Conservation (phyloP, 1,140 invertebrate genomes). For the Drosophila nebulosa region DNA sequence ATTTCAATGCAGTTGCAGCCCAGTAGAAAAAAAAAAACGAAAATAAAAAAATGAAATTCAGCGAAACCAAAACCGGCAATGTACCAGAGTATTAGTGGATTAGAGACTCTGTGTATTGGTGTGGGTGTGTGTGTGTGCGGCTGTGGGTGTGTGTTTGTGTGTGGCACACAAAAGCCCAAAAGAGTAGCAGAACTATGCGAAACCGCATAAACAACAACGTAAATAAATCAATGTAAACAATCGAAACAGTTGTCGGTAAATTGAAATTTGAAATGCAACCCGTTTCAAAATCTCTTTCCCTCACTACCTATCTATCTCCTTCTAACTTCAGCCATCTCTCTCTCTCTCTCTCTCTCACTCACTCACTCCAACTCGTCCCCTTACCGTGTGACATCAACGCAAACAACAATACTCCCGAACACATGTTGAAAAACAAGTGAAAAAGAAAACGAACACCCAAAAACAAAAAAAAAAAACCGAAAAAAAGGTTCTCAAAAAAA, state of each 20-base stretch:
- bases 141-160: neutral
- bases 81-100: slow-evolving; percentile 69
- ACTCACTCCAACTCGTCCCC: slow-evolving; percentile 3
- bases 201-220: slow-evolving; percentile 61
- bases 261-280: slow-evolving; percentile 75
- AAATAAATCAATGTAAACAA: slow-evolving; percentile 79
- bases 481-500: neutral
- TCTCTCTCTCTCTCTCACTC: neutral
- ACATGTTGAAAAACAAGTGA: slow-evolving; percentile 26
- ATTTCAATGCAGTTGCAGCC: slow-evolving; percentile 56
- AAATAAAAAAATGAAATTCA: slow-evolving; percentile 39
- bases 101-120: slow-evolving; percentile 28
- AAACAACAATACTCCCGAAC: slow-evolving; percentile 19
- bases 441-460: slow-evolving; percentile 4
- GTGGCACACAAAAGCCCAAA: slow-evolving; percentile 19
- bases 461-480: slow-evolving; percentile 11
- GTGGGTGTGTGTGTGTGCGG: neutral
- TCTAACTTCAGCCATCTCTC: slow-evolving; percentile 10
- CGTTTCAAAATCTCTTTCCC: slow-evolving; percentile 10
- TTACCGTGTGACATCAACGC: slow-evolving; percentile 26
- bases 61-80: slow-evolving; percentile 54
- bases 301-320: neutral
- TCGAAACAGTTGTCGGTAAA: slow-evolving; percentile 78
- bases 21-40: slow-evolving; percentile 2
- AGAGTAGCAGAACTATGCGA: slow-evolving; percentile 10